These are phyloP conservation scores for Montipora foliosa DNA, from an alignment of 64 coral and sea anemone genomes.

Conservation along the genomic window DNA sequence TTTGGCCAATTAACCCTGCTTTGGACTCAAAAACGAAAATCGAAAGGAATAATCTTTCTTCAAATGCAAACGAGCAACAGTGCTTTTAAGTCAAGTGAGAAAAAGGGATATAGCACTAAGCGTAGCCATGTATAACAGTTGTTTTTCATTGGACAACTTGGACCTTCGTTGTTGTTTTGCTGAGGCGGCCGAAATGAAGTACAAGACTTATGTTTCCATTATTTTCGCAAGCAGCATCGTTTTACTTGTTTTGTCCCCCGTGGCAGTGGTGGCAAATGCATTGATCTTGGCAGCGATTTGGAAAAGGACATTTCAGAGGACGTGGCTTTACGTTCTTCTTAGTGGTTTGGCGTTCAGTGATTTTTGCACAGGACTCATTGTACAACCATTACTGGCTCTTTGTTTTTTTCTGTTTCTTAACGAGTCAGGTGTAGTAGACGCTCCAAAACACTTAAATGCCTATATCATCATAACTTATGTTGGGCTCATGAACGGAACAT, in stretches of 20 bases:
- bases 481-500: neutral
- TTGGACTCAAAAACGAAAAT: too few species aligned
- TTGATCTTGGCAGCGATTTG: conserved; percentile 27
- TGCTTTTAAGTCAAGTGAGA: too few species aligned
- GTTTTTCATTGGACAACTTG: neutral
- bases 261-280: conserved; percentile 11
- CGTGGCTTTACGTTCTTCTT: neutral
- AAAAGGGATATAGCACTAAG: too few species aligned
- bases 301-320: neutral
- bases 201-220: neutral
- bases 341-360: neutral
- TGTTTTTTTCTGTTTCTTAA: neutral
- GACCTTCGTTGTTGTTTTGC: too few species aligned
- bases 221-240: neutral
- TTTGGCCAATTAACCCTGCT: too few species aligned
- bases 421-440: neutral
- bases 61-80: too few species aligned
- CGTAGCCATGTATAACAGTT: too few species aligned
- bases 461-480: neutral
- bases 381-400: neutral
- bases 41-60: too few species aligned
- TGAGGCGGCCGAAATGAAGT: neutral
- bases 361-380: neutral
- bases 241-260: neutral
- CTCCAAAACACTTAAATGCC: neutral